phyloP scores from a whole-genome alignment of 2,113 vertebrate genomes.

The Elachura formosa region DNA sequence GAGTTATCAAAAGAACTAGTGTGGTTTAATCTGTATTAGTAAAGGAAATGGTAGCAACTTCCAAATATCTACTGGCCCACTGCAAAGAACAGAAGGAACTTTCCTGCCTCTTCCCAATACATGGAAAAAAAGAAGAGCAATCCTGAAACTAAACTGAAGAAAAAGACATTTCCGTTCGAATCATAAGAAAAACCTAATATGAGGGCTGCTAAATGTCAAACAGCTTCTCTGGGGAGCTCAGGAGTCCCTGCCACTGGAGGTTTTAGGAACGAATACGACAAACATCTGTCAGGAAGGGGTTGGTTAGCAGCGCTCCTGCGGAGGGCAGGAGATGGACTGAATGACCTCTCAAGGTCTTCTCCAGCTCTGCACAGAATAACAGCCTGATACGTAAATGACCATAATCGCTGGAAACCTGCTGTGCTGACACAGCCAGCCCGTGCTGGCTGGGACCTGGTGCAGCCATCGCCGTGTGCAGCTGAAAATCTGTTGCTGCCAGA shows the following conservation, averaged over 20 bases:
- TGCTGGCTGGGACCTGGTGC: neutral
- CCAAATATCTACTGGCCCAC: neutral
- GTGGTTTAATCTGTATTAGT: neutral
- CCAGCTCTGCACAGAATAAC: neutral
- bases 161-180: neutral
- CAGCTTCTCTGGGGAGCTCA: neutral
- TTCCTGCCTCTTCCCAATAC: neutral
- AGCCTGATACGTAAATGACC: neutral
- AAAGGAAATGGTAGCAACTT: neutral
- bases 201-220: neutral
- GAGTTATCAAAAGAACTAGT: neutral
- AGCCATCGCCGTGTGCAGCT: fast-evolving
- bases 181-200: neutral
- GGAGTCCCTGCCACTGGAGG: fast-evolving
- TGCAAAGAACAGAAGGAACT: neutral
- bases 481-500: neutral
- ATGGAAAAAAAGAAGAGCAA: neutral
- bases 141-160: neutral
- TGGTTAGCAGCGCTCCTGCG: neutral
- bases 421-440: neutral
- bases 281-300: neutral
- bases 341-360: constrained; percentile 44
- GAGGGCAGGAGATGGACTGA: neutral
- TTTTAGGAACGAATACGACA: neutral
- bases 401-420: neutral